These are phyloP conservation scores for Sus cebifrons DNA, from an alignment of 2,797 vertebrate genomes.

Conservation along the genomic window DNA sequence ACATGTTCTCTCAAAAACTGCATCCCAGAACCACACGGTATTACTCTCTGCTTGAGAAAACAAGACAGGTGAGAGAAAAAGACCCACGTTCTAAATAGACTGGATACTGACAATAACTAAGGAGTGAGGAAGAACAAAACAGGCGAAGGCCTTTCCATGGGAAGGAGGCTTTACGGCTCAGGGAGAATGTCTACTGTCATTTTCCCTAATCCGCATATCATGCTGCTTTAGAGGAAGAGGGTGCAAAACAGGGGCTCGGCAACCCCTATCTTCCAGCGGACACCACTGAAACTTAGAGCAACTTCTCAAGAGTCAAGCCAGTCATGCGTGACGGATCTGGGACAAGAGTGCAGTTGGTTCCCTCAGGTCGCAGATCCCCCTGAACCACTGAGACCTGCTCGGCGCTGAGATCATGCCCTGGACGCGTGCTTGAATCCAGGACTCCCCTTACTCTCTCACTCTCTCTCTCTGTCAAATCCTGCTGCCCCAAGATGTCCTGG, in stretches of 20 bases:
- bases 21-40: background rate
- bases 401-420: background rate
- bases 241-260: background rate
- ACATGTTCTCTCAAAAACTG: background rate
- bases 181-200: background rate
- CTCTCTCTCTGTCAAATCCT: no score
- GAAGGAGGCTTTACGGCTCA: background rate
- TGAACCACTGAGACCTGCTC: background rate
- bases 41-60: background rate
- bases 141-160: no score
- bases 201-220: background rate
- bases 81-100: no score
- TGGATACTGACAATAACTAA: no score
- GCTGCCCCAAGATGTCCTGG: background rate
- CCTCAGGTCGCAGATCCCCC: background rate
- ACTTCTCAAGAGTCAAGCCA: background rate
- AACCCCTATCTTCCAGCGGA: background rate
- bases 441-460: background rate
- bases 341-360: background rate
- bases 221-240: accelerated
- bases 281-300: background rate
- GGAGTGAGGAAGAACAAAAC: no score
- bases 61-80: no score
- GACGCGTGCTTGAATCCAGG: background rate
- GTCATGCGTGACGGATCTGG: background rate